These are phyloP conservation scores for Candidula unifasciata DNA, from an alignment of 2,888 invertebrate species.

Conservation along the genomic window DNA sequence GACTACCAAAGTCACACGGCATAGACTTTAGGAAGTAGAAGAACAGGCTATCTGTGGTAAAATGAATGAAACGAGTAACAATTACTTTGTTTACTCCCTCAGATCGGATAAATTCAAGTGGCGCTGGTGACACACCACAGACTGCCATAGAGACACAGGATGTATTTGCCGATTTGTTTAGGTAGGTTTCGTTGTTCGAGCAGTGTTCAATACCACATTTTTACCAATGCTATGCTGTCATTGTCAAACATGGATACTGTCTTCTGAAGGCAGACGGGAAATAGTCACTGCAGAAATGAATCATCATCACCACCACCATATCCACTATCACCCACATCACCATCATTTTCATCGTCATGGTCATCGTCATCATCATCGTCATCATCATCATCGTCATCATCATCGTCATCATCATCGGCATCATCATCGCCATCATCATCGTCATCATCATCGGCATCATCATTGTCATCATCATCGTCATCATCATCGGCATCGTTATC, in stretches of 20 bases:
- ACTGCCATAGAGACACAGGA: conserved; percentile 67
- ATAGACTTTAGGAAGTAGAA: too few species aligned
- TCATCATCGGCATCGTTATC: conserved; percentile 15
- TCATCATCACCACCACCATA: too few species aligned
- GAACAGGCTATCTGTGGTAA: too few species aligned
- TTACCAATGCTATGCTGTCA: neutral
- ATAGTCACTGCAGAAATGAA: too few species aligned
- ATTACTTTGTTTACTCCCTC: neutral
- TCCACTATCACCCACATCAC: too few species aligned
- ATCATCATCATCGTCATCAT: conserved; percentile 21
- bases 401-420: conserved; percentile 19
- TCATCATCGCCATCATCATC: conserved; percentile 22
- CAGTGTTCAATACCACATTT: neutral
- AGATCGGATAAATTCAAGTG: neutral
- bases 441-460: conserved; percentile 22
- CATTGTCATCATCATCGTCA: conserved; percentile 13
- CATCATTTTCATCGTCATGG: too few species aligned
- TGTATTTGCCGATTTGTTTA: conserved; percentile 65
- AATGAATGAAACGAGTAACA: neutral
- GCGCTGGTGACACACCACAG: conserved; percentile 26
- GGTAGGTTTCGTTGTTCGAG: conserved; percentile 51
- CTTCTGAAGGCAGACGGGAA: too few species aligned
- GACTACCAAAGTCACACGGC: too few species aligned
- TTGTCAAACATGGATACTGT: too few species aligned
- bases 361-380: conserved; percentile 27